These are phyloP conservation scores for Acipenser ruthenus DNA, from an alignment of 2,797 vertebrate genomes.

Conservation along the genomic window DNA sequence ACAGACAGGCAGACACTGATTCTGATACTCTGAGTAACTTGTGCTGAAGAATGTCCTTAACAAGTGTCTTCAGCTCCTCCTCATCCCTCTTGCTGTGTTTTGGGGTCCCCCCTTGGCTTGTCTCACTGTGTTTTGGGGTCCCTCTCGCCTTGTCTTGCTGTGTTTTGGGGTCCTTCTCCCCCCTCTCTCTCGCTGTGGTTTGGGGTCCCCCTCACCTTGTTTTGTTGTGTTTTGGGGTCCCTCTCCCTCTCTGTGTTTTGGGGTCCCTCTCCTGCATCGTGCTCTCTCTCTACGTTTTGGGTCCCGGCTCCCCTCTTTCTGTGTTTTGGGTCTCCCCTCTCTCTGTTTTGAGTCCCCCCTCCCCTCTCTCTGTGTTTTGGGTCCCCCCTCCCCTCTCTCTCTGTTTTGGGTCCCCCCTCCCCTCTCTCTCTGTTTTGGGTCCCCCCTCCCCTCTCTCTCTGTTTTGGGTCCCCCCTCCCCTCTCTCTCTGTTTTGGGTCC, in stretches of 20 bases:
- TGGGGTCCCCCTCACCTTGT: slow-evolving; percentile 68
- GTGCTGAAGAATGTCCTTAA: neutral
- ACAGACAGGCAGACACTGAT: neutral
- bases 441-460: neutral
- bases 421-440: slow-evolving; percentile 29
- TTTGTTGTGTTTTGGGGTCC: slow-evolving; percentile 71
- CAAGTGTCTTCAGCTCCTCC: neutral
- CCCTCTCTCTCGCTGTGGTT: neutral
- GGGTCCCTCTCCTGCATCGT: too few species aligned
- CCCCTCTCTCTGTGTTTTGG: accelerated
- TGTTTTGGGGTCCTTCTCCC: slow-evolving; percentile 60
- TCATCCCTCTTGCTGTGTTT: neutral
- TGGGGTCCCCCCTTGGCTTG: accelerated
- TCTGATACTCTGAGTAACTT: too few species aligned
- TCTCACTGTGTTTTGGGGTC: accelerated
- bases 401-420: too few species aligned
- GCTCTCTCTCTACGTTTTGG: too few species aligned
- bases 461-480: neutral
- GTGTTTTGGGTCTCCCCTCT: neutral
- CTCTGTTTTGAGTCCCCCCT: neutral
- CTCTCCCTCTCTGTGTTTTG: too few species aligned
- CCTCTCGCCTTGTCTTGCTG: too few species aligned
- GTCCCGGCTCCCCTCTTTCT: neutral
- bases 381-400: neutral
- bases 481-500: neutral